A percentile compares a stretch with the other conserved stretches of the same genome.
These are phyloP conservation scores for Heliconius hortense DNA, from an alignment of 2,888 invertebrate genomes.

Conservation along the genomic window DNA sequence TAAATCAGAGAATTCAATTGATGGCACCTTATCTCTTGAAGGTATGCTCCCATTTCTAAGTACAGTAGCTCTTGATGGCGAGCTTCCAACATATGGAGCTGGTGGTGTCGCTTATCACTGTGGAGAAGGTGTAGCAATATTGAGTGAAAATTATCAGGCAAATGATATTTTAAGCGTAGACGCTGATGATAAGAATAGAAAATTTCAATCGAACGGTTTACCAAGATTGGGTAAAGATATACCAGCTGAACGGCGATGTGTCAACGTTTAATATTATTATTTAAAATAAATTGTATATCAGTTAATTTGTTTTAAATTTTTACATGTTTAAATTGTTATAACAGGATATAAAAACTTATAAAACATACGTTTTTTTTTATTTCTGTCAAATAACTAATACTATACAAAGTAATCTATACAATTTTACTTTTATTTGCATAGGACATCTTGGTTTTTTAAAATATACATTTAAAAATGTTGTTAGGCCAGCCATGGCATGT, in stretches of 20 bases:
- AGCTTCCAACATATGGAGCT: conserved; percentile 1
- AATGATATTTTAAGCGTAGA: background rate
- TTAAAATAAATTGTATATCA: background rate
- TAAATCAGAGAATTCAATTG: conserved; percentile 8
- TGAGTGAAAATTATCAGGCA: background rate
- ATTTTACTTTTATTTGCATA: too few species aligned
- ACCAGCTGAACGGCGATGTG: background rate
- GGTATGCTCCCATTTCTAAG: conserved; percentile 12
- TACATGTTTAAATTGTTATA: too few species aligned
- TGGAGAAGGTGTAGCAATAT: conserved; percentile 2
- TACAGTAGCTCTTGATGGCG: background rate
- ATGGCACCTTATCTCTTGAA: background rate
- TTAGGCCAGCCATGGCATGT: too few species aligned
- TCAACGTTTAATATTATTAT: background rate
- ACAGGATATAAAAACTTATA: too few species aligned
- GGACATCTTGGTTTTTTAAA: too few species aligned
- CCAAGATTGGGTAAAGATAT: background rate
- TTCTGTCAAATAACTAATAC: too few species aligned
- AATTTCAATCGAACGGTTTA: background rate
- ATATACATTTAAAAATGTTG: too few species aligned
- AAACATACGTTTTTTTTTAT: too few species aligned
- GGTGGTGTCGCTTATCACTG: conserved; percentile 7
- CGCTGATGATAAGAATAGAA: too few species aligned
- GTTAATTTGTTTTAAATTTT: too few species aligned
- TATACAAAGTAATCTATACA: too few species aligned